A percentile compares a stretch with the other conserved stretches of the same genome.
Evolutionary conservation across 2,113 vertebrate genomes (phyloP).

Genomic region (Plestiodon gilberti): DNA sequence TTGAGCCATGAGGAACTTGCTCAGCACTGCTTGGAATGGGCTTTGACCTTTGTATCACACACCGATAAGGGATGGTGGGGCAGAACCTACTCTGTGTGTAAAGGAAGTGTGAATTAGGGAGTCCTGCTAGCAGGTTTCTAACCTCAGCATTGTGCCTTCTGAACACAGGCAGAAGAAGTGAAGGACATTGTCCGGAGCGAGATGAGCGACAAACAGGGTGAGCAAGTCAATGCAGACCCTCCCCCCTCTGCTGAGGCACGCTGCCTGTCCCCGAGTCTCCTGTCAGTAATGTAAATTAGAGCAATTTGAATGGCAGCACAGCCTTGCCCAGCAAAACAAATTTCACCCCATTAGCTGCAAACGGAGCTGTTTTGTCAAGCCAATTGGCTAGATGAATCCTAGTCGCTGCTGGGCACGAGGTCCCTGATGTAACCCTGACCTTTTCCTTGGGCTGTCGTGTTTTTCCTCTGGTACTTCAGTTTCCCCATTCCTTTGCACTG

Average conservation of each 20-base stretch:
- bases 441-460: background rate
- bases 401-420: background rate
- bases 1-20: background rate
- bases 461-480: background rate
- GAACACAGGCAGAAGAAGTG: slow-evolving; percentile 82
- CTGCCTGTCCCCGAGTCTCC: background rate
- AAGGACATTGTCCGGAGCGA: slow-evolving; percentile 83
- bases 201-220: slow-evolving; percentile 83
- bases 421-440: slow-evolving; percentile 10
- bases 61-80: background rate
- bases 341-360: slow-evolving; percentile 41
- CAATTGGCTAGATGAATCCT: fast-evolving
- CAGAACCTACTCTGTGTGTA: fast-evolving
- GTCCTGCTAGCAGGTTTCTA: background rate
- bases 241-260: background rate
- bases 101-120: background rate
- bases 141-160: fast-evolving
- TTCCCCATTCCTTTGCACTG: background rate
- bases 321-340: background rate
- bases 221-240: slow-evolving; percentile 32
- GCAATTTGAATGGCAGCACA: slow-evolving; percentile 41
- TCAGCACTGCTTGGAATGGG: background rate
- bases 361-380: background rate
- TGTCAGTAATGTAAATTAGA: slow-evolving; percentile 40
- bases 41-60: background rate